Evolutionary conservation across 53 echinoderm and acorn worm genomes (phyloP).

Genomic region (Luidia sarsii): DNA sequence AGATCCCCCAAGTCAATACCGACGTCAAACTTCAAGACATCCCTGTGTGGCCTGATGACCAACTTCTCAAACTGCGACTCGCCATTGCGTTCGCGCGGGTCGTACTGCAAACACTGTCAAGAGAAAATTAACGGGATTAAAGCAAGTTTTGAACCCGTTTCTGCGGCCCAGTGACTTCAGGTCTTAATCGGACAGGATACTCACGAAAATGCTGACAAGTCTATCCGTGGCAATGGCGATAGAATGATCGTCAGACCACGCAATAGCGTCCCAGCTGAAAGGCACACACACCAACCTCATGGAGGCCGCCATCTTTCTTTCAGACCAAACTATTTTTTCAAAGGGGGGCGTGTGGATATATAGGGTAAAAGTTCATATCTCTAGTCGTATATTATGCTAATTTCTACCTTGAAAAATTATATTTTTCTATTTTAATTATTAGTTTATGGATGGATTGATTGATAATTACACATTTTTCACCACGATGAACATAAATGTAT

Average conservation of each 20-base stretch:
- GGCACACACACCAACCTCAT: conserved; percentile 9
- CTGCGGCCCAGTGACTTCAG: no score
- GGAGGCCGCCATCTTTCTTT: conserved; percentile 66
- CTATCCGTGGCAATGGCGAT: conserved; percentile 43
- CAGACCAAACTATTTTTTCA: conserved; percentile 9
- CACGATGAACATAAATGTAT: no score
- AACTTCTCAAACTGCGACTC: conserved; percentile 4
- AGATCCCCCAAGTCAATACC: neutral
- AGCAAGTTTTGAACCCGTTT: no score
- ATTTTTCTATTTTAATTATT: no score
- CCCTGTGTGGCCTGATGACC: neutral
- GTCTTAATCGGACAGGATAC: no score
- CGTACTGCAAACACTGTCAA: conserved; percentile 5
- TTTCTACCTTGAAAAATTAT: no score
- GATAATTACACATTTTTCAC: no score
- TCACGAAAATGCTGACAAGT: conserved; percentile 50
- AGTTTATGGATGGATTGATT: no score
- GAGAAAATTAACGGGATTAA: neutral
- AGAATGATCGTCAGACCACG: conserved; percentile 49
- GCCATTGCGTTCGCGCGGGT: neutral
- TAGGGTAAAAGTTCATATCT: neutral
- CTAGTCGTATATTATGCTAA: no score
- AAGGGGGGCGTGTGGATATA: neutral
- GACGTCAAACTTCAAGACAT: conserved; percentile 39
- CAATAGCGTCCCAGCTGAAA: conserved; percentile 19